phyloP scores from a whole-genome alignment of 2,797 vertebrate species.

The Centropyge bicolor region DNA sequence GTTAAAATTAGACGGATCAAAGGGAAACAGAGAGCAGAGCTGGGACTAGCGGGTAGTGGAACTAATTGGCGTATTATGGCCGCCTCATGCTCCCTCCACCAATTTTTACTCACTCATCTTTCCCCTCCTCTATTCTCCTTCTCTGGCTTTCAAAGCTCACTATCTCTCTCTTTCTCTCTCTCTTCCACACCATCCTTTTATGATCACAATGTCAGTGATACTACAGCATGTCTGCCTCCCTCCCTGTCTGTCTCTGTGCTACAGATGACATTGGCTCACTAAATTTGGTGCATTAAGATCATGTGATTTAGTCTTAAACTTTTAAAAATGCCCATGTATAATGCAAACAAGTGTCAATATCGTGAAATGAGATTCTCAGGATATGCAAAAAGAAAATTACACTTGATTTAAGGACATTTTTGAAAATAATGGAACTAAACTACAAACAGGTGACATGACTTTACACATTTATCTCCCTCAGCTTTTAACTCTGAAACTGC shows the following conservation, averaged over 20 bases:
- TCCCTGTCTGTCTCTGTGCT: neutral
- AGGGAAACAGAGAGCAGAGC: conserved; percentile 44
- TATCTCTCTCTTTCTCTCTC: neutral
- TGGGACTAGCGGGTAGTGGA: conserved; percentile 47
- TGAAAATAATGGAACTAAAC: neutral
- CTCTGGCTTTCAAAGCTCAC: conserved; percentile 20
- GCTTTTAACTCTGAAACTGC: too few relatives aligned
- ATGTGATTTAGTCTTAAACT: conserved; percentile 15
- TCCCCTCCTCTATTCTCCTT: conserved; percentile 14
- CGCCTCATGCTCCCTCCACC: conserved; percentile 31
- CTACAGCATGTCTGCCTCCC: conserved; percentile 10
- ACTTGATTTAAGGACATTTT: neutral
- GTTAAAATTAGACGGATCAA: conserved; percentile 63
- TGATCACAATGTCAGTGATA: conserved; percentile 19
- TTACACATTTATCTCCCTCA: too few relatives aligned
- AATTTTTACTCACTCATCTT: conserved; percentile 39
- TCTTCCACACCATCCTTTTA: conserved; percentile 6
- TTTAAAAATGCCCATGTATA: neutral
- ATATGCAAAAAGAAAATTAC: neutral
- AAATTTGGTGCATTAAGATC: conserved; percentile 26
- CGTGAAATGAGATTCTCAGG: neutral
- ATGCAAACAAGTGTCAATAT: neutral
- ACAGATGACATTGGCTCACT: neutral
- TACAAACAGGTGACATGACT: neutral
- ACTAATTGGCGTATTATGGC: conserved; percentile 61